These are phyloP conservation scores for Pandemis heparana DNA, from an alignment of 2,888 invertebrate species.

Conservation along the genomic window DNA sequence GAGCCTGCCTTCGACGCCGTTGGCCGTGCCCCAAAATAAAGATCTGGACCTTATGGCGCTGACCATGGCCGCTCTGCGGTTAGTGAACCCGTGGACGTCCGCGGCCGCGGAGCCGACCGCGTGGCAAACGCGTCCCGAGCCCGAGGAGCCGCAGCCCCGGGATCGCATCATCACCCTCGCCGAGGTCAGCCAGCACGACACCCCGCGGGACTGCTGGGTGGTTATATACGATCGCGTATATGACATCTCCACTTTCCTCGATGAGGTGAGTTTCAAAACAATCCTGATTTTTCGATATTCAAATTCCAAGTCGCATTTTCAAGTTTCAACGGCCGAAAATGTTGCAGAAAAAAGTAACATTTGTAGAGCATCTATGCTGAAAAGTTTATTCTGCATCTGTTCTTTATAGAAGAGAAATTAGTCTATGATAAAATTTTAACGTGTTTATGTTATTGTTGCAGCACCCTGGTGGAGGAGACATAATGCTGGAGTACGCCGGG, in stretches of 20 bases:
- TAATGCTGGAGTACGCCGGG: conserved; percentile 94
- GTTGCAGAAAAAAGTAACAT: background rate
- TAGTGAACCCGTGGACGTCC: conserved; percentile 76
- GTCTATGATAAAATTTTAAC: conserved; percentile 16
- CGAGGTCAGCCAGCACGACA: conserved; percentile 92
- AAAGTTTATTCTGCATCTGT: background rate
- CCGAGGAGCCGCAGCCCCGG: conserved; percentile 69
- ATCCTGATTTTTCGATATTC: background rate
- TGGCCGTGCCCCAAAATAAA: conserved; percentile 67
- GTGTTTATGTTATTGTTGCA: conserved; percentile 65
- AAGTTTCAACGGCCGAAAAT: no score
- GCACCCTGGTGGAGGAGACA: conserved; percentile 94
- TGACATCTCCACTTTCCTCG: conserved; percentile 91
- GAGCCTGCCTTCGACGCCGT: conserved; percentile 62
- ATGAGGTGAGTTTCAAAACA: conserved; percentile 81
- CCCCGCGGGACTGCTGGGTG: conserved; percentile 92
- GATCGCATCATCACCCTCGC: conserved; percentile 87
- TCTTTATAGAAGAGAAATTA: background rate
- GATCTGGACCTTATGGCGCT: conserved; percentile 76
- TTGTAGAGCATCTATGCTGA: background rate
- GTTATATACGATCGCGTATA: conserved; percentile 95
- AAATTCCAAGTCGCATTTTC: background rate
- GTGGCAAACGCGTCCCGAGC: conserved; percentile 62
- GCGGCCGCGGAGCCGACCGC: conserved; percentile 58
- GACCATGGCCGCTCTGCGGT: conserved; percentile 80